A percentile compares a stretch with the other conserved stretches of the same genome.
Evolutionary conservation across 1,140 invertebrate species (phyloP).

Genomic region (Thereuonema tuberculata): DNA sequence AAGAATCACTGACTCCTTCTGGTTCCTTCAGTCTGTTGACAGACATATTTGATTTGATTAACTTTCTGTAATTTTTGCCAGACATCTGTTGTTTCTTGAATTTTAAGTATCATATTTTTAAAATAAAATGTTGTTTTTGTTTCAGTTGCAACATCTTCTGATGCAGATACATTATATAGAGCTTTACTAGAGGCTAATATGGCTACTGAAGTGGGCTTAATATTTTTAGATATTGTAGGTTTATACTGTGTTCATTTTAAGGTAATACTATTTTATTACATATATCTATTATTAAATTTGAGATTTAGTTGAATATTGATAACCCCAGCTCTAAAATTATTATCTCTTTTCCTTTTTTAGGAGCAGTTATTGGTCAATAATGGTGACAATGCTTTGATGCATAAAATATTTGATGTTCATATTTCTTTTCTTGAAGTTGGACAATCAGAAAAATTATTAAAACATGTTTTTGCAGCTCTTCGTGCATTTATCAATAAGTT

Average conservation of each 20-base stretch:
- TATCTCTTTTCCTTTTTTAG: constrained; percentile 23
- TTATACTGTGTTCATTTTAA: constrained; percentile 68
- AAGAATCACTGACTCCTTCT: too few relatives aligned
- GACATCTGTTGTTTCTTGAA: too few relatives aligned
- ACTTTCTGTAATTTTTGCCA: too few relatives aligned
- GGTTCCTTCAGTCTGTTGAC: too few relatives aligned
- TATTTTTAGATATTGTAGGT: constrained; percentile 68
- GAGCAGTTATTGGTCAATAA: constrained; percentile 44
- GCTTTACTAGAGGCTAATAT: constrained; percentile 70
- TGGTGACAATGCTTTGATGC: constrained; percentile 60
- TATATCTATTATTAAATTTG: too few relatives aligned
- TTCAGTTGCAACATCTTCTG: constrained; percentile 23
- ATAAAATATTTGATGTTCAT: constrained; percentile 64
- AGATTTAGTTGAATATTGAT: too few relatives aligned
- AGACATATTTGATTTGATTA: too few relatives aligned
- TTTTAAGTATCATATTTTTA: too few relatives aligned
- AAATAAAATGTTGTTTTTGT: too few relatives aligned
- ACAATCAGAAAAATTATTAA: constrained; percentile 76
- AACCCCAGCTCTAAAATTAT: too few relatives aligned
- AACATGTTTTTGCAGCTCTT: constrained; percentile 78
- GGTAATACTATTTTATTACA: constrained; percentile 24
- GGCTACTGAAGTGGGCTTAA: constrained; percentile 76
- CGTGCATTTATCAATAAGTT: constrained; percentile 85
- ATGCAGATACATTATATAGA: constrained; percentile 34
- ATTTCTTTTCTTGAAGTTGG: constrained; percentile 72